Evolutionary conservation across 1,140 invertebrate genomes (phyloP).

Genomic region (Pseudomyrmex pallidus): DNA sequence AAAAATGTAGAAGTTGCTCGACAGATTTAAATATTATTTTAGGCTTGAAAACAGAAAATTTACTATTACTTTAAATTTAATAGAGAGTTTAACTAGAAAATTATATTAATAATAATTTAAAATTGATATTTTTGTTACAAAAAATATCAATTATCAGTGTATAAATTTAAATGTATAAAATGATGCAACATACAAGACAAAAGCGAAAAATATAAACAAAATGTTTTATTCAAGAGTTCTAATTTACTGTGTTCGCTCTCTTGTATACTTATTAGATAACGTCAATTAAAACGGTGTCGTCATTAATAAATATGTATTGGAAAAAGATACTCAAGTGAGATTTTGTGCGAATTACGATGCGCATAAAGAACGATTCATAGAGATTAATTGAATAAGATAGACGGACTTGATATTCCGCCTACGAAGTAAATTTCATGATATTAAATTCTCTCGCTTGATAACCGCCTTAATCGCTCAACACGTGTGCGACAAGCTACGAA

Average conservation of each 20-base stretch:
- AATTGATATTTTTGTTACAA: too few species aligned
- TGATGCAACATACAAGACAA: slow-evolving; percentile 11
- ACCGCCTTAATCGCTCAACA: slow-evolving; percentile 8
- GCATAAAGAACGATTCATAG: too few species aligned
- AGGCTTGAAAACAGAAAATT: too few species aligned
- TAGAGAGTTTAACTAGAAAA: too few species aligned
- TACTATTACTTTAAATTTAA: too few species aligned
- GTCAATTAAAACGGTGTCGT: slow-evolving; percentile 10
- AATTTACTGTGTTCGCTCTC: slow-evolving; percentile 28
- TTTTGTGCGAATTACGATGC: too few species aligned
- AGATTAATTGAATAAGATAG: slow-evolving; percentile 5
- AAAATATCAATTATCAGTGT: too few species aligned
- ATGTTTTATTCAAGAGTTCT: slow-evolving; percentile 1
- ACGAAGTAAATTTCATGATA: slow-evolving; percentile 3
- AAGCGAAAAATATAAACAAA: slow-evolving; percentile 21
- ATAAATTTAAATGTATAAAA: too few species aligned
- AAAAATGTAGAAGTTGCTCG: too few species aligned
- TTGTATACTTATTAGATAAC: slow-evolving; percentile 35
- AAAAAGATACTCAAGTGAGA: neutral
- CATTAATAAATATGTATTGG: neutral
- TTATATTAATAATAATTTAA: too few species aligned
- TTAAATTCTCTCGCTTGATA: slow-evolving; percentile 25
- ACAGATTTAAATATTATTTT: too few species aligned
- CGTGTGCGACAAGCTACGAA: neutral
- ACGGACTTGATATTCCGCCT: slow-evolving; percentile 3